Conservation (phyloP, 1,140 invertebrate species). For the Bombus turneri region DNA sequence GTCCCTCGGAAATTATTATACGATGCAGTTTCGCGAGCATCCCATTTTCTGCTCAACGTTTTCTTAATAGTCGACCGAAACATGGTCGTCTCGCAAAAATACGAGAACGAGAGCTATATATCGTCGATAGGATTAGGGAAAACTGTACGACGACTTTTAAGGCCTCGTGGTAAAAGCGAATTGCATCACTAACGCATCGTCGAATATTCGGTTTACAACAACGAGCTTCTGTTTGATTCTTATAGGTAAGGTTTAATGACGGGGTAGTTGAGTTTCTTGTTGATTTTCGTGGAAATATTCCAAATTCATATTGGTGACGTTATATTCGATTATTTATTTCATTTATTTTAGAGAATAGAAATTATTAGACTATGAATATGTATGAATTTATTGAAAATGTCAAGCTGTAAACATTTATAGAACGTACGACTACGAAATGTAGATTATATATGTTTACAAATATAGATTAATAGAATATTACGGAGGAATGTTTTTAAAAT, state of each 20-base stretch:
- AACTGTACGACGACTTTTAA: neutral
- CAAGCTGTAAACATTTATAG: too few species aligned
- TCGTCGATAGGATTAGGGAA: slow-evolving; percentile 1
- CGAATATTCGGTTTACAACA: too few species aligned
- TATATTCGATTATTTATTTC: too few species aligned
- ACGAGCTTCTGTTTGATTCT: too few species aligned
- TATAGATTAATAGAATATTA: neutral
- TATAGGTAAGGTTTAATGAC: too few species aligned
- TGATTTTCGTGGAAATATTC: too few species aligned
- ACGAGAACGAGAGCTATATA: neutral
- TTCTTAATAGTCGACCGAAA: slow-evolving; percentile 32
- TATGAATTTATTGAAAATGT: too few species aligned
- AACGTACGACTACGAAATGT: neutral
- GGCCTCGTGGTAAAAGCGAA: neutral
- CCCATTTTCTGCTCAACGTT: slow-evolving; percentile 26
- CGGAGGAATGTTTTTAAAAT: neutral
- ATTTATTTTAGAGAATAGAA: too few species aligned
- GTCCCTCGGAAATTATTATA: slow-evolving; percentile 63
- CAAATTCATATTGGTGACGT: too few species aligned
- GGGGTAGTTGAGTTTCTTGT: too few species aligned
- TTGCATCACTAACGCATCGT: neutral
- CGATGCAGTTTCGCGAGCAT: slow-evolving; percentile 53
- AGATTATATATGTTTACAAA: neutral
- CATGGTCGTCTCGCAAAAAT: neutral
- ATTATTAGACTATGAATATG: too few species aligned